Evolutionary conservation across 2,797 vertebrate genomes (phyloP).

Genomic region (Sparidentex hasta): DNA sequence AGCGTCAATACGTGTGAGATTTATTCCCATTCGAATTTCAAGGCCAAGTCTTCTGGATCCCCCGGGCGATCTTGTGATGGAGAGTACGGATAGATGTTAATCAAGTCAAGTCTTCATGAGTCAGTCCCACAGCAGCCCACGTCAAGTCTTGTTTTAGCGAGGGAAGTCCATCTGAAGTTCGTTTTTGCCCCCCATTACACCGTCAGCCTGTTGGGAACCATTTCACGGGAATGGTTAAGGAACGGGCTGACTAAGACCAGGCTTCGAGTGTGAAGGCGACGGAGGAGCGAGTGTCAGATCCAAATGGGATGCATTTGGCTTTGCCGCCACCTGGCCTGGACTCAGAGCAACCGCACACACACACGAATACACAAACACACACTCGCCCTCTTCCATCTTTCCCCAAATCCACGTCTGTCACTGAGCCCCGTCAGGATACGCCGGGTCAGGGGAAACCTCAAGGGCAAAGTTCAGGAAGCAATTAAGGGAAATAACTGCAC

Average conservation of each 20-base stretch:
- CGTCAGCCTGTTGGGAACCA: conserved; percentile 60
- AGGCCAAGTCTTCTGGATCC: background rate
- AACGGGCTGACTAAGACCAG: conserved; percentile 47
- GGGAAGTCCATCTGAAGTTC: background rate
- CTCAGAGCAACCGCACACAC: conserved; percentile 23
- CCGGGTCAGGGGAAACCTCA: conserved; percentile 75
- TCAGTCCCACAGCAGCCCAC: conserved; percentile 13
- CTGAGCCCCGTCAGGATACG: conserved; percentile 72
- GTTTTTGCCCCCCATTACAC: conserved; percentile 41
- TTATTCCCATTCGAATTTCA: too few relatives aligned
- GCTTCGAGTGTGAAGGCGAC: conserved; percentile 54
- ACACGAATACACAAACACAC: conserved; percentile 5
- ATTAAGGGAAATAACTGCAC: conserved; percentile 82
- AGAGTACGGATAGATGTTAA: conserved; percentile 4
- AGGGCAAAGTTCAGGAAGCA: conserved; percentile 86
- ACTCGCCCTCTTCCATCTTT: conserved; percentile 58
- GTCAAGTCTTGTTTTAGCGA: conserved; percentile 13
- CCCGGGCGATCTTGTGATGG: background rate
- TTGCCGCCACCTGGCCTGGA: conserved; percentile 68
- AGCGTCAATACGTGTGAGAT: background rate
- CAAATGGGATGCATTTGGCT: conserved; percentile 72
- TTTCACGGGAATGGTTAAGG: conserved; percentile 39
- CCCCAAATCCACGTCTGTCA: conserved; percentile 59
- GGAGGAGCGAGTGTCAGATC: conserved; percentile 62
- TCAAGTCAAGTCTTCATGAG: conserved; percentile 14